These are phyloP conservation scores for Ellobium chinense DNA, from an alignment of 2,888 invertebrate genomes.

Conservation along the genomic window DNA sequence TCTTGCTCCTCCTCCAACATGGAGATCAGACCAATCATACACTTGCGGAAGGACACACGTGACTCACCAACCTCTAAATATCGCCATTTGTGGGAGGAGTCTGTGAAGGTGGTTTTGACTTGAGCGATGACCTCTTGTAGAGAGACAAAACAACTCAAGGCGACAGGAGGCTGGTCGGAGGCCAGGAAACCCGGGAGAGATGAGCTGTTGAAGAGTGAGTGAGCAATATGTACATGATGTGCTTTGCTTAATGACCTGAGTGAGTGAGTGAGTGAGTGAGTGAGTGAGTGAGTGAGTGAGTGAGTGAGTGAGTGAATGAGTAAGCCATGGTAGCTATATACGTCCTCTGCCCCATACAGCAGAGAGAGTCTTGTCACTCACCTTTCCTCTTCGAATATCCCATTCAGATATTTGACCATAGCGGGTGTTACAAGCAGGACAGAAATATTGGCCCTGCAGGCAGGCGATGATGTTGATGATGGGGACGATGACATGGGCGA, in stretches of 20 bases:
- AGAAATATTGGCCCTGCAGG: not conserved
- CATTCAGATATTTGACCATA: not conserved
- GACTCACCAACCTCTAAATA: not conserved
- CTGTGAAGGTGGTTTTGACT: not conserved
- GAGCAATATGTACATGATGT: not conserved
- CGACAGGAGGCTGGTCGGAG: not conserved
- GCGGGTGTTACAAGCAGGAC: slow-evolving; percentile 8
- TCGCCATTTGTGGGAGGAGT: not conserved
- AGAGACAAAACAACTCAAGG: not conserved
- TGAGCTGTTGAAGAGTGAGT: not conserved
- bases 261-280: too few relatives aligned
- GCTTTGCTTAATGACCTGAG: too few relatives aligned
- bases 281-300: too few relatives aligned
- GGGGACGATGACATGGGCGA: not conserved
- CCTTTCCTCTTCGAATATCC: not conserved
- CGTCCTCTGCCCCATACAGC: not conserved
- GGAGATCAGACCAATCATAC: not conserved
- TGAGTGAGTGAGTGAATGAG: not conserved
- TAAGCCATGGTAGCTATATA: not conserved
- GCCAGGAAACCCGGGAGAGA: not conserved
- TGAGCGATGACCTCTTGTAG: not conserved
- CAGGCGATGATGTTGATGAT: not conserved
- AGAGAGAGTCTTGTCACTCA: not conserved
- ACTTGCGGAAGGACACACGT: not conserved
- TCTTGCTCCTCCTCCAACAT: not conserved